phyloP scores from a whole-genome alignment of 2,113 vertebrate genomes.

The Tamias sibiricus region DNA sequence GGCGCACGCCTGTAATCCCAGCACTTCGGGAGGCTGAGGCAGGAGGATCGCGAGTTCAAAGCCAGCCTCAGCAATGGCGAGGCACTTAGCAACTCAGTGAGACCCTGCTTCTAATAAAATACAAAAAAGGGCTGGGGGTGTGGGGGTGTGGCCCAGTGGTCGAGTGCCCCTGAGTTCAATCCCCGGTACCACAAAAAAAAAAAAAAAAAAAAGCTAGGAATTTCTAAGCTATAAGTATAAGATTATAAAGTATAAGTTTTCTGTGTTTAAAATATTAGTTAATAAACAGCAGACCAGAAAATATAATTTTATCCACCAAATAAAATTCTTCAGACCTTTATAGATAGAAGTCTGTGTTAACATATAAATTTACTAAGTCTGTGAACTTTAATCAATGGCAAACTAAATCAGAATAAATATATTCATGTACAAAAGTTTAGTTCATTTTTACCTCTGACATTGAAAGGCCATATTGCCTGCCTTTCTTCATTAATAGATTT shows the following conservation, averaged over 20 bases:
- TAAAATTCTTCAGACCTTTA: neutral
- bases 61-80: too few species aligned
- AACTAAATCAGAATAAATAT: neutral
- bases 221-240: neutral
- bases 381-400: neutral
- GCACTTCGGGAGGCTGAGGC: too few species aligned
- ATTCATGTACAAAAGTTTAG: neutral
- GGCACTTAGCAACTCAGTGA: too few species aligned
- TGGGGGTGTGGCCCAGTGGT: too few species aligned
- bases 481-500: neutral
- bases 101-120: too few species aligned
- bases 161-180: too few species aligned
- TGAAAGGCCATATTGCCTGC: neutral
- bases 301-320: neutral
- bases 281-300: neutral
- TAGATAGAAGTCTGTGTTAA: neutral
- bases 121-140: too few species aligned
- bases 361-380: neutral
- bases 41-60: too few species aligned
- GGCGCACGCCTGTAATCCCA: too few species aligned
- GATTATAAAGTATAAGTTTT: neutral
- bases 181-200: too few species aligned
- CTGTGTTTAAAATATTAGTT: neutral
- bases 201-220: neutral
- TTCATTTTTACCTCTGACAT: neutral